Percentiles rank a stretch among this genome's conserved stretches.
These are phyloP conservation scores for Neodiprion virginianus DNA, from an alignment of 1,140 invertebrate species.

Conservation along the genomic window DNA sequence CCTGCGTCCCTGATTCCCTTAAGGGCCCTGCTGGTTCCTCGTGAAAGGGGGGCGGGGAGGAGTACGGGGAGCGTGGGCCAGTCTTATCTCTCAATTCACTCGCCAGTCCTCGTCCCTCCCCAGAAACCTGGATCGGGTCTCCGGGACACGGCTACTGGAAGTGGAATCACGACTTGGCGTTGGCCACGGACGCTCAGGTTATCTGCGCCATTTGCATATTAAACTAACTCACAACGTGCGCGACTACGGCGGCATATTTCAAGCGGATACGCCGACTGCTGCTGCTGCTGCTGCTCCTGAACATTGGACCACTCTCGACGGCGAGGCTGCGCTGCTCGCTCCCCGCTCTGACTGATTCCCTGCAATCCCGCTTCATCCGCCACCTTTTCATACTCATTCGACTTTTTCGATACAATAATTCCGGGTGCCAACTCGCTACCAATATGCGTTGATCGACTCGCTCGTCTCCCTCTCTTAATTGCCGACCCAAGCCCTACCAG, in stretches of 20 bases:
- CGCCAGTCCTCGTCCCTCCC: constrained; percentile 26
- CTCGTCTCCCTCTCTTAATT: constrained; percentile 36
- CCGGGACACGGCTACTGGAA: constrained; percentile 53
- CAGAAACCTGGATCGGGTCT: constrained; percentile 8
- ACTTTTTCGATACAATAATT: constrained; percentile 1
- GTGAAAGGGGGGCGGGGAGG: background rate
- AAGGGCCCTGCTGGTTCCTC: background rate
- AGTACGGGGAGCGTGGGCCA: constrained; percentile 38
- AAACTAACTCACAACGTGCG: constrained; percentile 58
- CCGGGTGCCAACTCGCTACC: constrained; percentile 43
- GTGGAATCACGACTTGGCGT: constrained; percentile 58
- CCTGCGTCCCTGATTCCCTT: constrained; percentile 1
- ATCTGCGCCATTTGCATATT: constrained; percentile 61
- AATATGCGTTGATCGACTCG: constrained; percentile 50
- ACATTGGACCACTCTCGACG: no score
- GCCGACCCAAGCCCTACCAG: constrained; percentile 20
- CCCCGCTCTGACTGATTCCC: background rate
- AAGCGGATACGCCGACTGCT: constrained; percentile 29
- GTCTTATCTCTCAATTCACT: constrained; percentile 59
- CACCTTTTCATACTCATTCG: background rate
- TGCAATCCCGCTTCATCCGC: no score
- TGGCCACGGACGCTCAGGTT: constrained; percentile 57
- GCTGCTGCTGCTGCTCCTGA: no score
- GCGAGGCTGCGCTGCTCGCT: background rate
- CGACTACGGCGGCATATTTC: constrained; percentile 53